phyloP scores from a whole-genome alignment of 2,797 vertebrate genomes.

The Cichlasoma orientale region DNA sequence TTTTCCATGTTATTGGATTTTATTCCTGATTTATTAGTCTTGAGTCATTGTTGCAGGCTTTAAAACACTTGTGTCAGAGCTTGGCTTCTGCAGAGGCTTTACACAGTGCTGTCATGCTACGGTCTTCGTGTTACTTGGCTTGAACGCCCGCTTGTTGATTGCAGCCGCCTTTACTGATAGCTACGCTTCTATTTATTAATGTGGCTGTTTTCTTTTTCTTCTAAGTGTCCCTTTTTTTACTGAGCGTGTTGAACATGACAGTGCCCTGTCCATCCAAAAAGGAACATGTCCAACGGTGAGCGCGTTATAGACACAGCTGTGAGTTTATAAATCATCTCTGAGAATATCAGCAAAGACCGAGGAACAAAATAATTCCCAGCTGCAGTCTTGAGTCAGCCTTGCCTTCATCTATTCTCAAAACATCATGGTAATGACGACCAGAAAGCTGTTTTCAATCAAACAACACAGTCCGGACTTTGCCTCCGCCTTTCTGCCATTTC shows the following conservation, averaged over 20 bases:
- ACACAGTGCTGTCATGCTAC: conserved; percentile 36
- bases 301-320: conserved; percentile 65
- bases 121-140: conserved; percentile 31
- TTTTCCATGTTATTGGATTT: conserved; percentile 57
- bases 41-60: conserved; percentile 26
- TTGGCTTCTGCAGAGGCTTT: conserved; percentile 50
- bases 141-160: conserved; percentile 10
- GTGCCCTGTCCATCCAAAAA: conserved; percentile 15
- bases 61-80: conserved; percentile 59
- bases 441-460: conserved; percentile 75
- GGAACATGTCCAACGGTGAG: conserved; percentile 28
- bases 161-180: not conserved
- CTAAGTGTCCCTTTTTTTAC: not conserved
- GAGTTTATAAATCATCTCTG: conserved; percentile 66
- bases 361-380: conserved; percentile 67
- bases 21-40: conserved; percentile 39
- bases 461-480: conserved; percentile 50
- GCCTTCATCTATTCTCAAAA: conserved; percentile 63
- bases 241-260: conserved; percentile 26
- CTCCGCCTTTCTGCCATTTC: conserved; percentile 40
- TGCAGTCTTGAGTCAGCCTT: conserved; percentile 54
- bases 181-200: not conserved
- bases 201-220: not conserved
- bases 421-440: conserved; percentile 60
- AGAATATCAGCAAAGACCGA: conserved; percentile 57